phyloP scores from a whole-genome alignment of 2,797 vertebrate genomes.

The Muscicapa striata region DNA sequence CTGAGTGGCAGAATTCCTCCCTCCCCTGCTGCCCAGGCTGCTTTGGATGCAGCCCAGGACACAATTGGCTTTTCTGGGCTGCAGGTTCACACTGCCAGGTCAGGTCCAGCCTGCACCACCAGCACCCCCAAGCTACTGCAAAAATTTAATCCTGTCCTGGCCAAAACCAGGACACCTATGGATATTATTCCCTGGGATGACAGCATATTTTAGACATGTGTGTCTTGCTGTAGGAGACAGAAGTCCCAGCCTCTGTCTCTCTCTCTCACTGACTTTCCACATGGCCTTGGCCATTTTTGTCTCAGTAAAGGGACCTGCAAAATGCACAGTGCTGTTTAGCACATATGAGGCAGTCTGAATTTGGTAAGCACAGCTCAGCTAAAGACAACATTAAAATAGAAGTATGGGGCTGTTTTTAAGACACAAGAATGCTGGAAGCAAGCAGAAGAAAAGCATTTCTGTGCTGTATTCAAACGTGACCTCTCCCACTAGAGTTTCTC shows the following conservation, averaged over 20 bases:
- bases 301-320: background rate
- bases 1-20: background rate
- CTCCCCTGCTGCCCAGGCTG: background rate
- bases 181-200: background rate
- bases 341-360: background rate
- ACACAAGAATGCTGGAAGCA: background rate
- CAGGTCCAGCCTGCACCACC: background rate
- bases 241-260: background rate
- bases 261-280: background rate
- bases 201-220: background rate
- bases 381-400: background rate
- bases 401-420: background rate
- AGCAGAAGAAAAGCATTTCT: background rate
- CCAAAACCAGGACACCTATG: background rate
- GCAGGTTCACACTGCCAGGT: background rate
- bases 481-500: background rate
- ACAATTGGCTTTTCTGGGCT: fast-evolving
- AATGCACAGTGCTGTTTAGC: background rate
- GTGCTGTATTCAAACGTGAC: background rate
- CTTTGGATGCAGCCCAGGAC: background rate
- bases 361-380: background rate
- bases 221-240: background rate
- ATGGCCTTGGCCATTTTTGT: fast-evolving
- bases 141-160: background rate
- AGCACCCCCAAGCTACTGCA: background rate